Percentiles rank a stretch among this genome's conserved stretches.
Conservation (phyloP, 1,140 invertebrate genomes). For the Pygmarrhopalites habei region DNA sequence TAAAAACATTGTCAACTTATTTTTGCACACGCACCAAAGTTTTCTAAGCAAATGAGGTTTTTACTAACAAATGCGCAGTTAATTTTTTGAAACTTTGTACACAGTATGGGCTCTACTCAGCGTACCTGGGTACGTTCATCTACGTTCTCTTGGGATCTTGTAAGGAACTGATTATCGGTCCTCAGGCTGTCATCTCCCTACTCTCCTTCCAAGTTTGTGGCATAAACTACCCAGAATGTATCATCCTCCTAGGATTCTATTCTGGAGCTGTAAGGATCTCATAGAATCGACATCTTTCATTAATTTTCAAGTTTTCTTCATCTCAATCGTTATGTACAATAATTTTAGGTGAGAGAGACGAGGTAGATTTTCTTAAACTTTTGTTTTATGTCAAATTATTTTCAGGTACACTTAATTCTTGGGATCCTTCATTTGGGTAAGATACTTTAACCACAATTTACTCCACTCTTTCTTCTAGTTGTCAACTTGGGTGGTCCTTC, state of each 20-base stretch:
- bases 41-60: too few relatives aligned
- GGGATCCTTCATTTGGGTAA: slow-evolving; percentile 18
- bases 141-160: slow-evolving; percentile 83
- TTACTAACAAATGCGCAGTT: too few relatives aligned
- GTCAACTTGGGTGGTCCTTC: too few relatives aligned
- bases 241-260: slow-evolving; percentile 24
- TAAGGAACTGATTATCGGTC: slow-evolving; percentile 83
- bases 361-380: too few relatives aligned
- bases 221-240: slow-evolving; percentile 20
- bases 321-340: too few relatives aligned
- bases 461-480: background rate
- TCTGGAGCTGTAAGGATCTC: slow-evolving; percentile 25
- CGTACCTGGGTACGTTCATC: slow-evolving; percentile 67
- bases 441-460: slow-evolving; percentile 44
- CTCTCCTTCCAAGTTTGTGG: slow-evolving; percentile 26
- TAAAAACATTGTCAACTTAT: too few relatives aligned
- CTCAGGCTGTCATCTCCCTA: slow-evolving; percentile 71
- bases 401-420: slow-evolving; percentile 25
- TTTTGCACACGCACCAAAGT: too few relatives aligned
- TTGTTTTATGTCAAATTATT: too few relatives aligned
- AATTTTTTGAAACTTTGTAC: too few relatives aligned
- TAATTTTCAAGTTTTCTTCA: too few relatives aligned
- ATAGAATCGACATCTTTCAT: too few relatives aligned
- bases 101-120: slow-evolving; percentile 65
- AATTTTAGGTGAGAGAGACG: too few relatives aligned